phyloP scores from a whole-genome alignment of 1,140 invertebrate genomes.

The Zaprionus capensis region DNA sequence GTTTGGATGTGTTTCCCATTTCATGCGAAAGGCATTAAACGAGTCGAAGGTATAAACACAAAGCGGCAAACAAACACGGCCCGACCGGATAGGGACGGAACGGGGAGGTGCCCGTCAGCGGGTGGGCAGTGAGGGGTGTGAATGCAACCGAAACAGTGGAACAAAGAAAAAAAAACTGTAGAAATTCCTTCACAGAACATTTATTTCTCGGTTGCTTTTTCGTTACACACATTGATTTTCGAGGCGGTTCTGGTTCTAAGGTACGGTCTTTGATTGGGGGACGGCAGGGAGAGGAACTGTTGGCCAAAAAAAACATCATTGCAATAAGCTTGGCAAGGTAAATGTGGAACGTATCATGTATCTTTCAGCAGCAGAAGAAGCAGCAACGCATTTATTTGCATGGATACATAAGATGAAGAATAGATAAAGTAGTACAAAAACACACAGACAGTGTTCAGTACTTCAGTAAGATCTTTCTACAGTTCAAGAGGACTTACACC shows the following conservation, averaged over 20 bases:
- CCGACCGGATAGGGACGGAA: constrained; percentile 36
- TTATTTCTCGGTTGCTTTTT: constrained; percentile 79
- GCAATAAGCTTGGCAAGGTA: constrained; percentile 74
- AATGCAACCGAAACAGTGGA: constrained; percentile 44
- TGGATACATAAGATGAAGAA: no score
- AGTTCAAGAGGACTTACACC: no score
- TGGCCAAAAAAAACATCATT: constrained; percentile 43
- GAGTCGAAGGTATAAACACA: constrained; percentile 79
- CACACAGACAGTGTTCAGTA: no score
- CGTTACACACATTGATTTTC: constrained; percentile 83
- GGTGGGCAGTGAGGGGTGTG: neutral
- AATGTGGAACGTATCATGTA: constrained; percentile 68
- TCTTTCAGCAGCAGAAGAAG: constrained; percentile 39
- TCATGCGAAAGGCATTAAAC: constrained; percentile 77
- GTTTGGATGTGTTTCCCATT: constrained; percentile 71
- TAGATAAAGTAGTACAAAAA: no score
- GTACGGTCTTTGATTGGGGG: neutral
- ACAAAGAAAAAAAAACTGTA: constrained; percentile 68
- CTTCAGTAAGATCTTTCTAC: no score
- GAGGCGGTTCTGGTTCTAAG: constrained; percentile 36
- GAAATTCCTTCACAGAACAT: constrained; percentile 84
- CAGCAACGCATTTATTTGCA: neutral
- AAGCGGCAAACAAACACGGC: constrained; percentile 72
- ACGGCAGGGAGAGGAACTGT: constrained; percentile 12
- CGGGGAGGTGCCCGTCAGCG: constrained; percentile 32